These are phyloP conservation scores for Ambastaia sidthimunki DNA, from an alignment of 2,797 vertebrate genomes.

Conservation along the genomic window DNA sequence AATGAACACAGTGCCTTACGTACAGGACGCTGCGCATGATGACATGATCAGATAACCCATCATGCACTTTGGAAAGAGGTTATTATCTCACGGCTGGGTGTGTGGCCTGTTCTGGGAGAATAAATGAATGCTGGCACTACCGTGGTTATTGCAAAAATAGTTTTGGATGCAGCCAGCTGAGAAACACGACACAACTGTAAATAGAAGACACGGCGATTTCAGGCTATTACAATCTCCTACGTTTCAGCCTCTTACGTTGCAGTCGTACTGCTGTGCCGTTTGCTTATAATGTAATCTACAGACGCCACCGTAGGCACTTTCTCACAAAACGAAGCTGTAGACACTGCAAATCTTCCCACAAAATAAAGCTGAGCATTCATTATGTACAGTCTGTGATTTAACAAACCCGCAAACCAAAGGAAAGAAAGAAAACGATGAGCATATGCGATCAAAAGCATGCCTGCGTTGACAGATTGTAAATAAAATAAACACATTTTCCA, in stretches of 20 bases:
- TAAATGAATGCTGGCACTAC: constrained; percentile 15
- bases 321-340: not conserved
- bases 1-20: constrained; percentile 46
- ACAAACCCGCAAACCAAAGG: not conserved
- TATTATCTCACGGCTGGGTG: constrained; percentile 47
- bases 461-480: not conserved
- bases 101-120: constrained; percentile 15
- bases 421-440: not conserved
- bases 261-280: not conserved
- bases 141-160: constrained; percentile 5
- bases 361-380: not conserved
- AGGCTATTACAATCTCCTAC: not conserved
- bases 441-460: constrained; percentile 21
- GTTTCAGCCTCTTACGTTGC: not conserved
- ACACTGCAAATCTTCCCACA: constrained; percentile 1
- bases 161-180: not conserved
- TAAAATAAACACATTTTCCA: constrained; percentile 9
- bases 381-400: constrained; percentile 2
- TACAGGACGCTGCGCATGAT: constrained; percentile 41
- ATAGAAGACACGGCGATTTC: constrained; percentile 6
- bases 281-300: not conserved
- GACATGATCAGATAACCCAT: constrained; percentile 54
- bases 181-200: not conserved
- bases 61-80: constrained; percentile 38
- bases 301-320: not conserved